Conservation (phyloP, 2,113 vertebrate genomes). For the Hyperoodon ampullatus region DNA sequence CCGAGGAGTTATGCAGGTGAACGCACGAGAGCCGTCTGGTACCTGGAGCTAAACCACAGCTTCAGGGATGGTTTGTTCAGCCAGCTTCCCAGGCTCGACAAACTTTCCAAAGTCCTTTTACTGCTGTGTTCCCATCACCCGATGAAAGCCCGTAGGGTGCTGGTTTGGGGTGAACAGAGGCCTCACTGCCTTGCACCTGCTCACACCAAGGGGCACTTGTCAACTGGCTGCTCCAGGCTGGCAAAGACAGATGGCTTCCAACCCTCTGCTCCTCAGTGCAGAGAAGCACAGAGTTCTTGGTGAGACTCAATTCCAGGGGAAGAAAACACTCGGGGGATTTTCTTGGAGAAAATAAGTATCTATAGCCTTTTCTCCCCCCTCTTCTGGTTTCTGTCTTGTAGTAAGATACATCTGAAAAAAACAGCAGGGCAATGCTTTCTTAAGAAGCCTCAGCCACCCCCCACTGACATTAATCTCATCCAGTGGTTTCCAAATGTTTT, state of each 20-base stretch:
- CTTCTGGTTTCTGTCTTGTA: slow-evolving; percentile 9
- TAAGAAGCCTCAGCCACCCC: background rate
- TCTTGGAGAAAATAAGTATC: background rate
- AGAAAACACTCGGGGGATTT: background rate
- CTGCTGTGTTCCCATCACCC: rapidly evolving
- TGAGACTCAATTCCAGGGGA: background rate
- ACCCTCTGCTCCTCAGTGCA: background rate
- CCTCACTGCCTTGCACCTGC: background rate
- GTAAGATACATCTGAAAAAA: background rate
- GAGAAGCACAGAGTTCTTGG: background rate
- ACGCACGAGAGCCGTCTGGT: background rate
- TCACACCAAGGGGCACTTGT: background rate
- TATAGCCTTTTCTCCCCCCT: background rate
- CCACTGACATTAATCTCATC: background rate
- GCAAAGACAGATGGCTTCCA: background rate
- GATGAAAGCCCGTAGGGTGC: background rate
- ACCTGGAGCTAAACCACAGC: background rate
- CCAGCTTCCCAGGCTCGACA: background rate
- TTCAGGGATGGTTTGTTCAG: background rate
- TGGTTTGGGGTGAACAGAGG: background rate
- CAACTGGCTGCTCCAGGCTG: background rate
- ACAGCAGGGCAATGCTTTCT: background rate
- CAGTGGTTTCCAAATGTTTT: slow-evolving; percentile 21
- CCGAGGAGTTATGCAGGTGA: background rate
- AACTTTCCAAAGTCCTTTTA: background rate